Percentiles rank a stretch among this genome's conserved stretches.
Evolutionary conservation across 1,140 invertebrate species (phyloP).

Genomic region (Aphelenchoides avenae): DNA sequence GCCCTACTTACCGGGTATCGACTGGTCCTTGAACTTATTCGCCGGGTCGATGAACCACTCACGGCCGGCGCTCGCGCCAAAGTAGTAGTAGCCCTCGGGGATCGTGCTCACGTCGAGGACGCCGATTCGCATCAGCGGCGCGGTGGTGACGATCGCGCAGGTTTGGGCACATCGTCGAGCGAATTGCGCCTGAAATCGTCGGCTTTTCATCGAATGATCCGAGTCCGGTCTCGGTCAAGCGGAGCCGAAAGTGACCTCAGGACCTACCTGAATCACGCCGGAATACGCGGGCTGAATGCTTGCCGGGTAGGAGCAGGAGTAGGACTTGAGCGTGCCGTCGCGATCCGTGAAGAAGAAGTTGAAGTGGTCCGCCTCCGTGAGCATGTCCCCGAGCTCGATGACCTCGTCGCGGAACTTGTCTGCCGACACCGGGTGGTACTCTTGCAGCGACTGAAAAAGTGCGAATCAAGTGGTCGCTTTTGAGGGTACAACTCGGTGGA

Average conservation of each 20-base stretch:
- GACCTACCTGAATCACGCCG: conserved; percentile 54
- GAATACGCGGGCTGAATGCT: conserved; percentile 56
- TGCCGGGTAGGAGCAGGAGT: conserved; percentile 55
- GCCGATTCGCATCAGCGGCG: conserved; percentile 55
- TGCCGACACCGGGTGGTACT: conserved; percentile 46
- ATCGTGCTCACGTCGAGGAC: conserved; percentile 54
- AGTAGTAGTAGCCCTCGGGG: conserved; percentile 59
- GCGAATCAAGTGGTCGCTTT: no score
- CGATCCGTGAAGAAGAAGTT: conserved; percentile 59
- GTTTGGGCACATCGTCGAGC: conserved; percentile 59
- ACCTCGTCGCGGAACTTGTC: conserved; percentile 61
- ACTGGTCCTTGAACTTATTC: conserved; percentile 58
- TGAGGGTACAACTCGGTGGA: no score
- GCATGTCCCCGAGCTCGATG: conserved; percentile 42
- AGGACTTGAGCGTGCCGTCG: conserved; percentile 57
- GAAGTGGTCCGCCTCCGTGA: conserved; percentile 56
- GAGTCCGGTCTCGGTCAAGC: background rate
- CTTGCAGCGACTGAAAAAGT: conserved; percentile 48
- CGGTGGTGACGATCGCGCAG: conserved; percentile 58
- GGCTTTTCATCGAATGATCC: conserved; percentile 1
- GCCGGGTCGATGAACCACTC: conserved; percentile 58
- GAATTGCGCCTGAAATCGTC: conserved; percentile 46
- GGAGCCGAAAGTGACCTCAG: background rate
- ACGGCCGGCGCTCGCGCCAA: conserved; percentile 54
- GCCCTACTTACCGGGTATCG: no score